Conservation (phyloP, 2,888 invertebrate species). For the Orgyia antiqua region DNA sequence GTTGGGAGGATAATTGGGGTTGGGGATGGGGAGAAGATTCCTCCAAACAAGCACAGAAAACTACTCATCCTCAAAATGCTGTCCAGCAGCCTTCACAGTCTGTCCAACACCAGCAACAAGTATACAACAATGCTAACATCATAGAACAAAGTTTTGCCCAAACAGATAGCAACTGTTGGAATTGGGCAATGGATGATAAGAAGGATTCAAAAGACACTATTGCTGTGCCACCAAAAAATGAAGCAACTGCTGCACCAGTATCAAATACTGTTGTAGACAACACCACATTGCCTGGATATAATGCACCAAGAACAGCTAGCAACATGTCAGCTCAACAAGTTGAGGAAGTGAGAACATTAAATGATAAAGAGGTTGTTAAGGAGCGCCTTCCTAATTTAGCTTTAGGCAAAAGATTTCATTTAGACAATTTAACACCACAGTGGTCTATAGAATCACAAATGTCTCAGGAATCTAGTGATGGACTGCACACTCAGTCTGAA, state of each 20-base stretch:
- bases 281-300: constrained; percentile 26
- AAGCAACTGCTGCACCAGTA: constrained; percentile 20
- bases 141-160: constrained; percentile 79
- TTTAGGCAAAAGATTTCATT: constrained; percentile 58
- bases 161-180: constrained; percentile 73
- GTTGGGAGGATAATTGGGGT: constrained; percentile 74
- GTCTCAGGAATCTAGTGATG: constrained; percentile 82
- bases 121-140: constrained; percentile 62
- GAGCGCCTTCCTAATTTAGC: constrained; percentile 66
- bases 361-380: constrained; percentile 57
- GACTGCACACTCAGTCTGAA: constrained; percentile 78
- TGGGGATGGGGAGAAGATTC: constrained; percentile 80
- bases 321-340: constrained; percentile 27
- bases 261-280: constrained; percentile 31
- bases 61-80: constrained; percentile 14
- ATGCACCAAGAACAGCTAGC: constrained; percentile 24
- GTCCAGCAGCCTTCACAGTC: constrained; percentile 20
- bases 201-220: constrained; percentile 34
- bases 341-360: constrained; percentile 54
- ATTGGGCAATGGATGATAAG: constrained; percentile 78
- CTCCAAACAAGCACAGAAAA: constrained; percentile 53
- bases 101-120: constrained; percentile 26
- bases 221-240: constrained; percentile 20
- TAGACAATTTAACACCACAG: constrained; percentile 74
- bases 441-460: constrained; percentile 83